These are phyloP conservation scores for Drosophila teissieri DNA, from an alignment of 1,140 invertebrate genomes.

Conservation along the genomic window DNA sequence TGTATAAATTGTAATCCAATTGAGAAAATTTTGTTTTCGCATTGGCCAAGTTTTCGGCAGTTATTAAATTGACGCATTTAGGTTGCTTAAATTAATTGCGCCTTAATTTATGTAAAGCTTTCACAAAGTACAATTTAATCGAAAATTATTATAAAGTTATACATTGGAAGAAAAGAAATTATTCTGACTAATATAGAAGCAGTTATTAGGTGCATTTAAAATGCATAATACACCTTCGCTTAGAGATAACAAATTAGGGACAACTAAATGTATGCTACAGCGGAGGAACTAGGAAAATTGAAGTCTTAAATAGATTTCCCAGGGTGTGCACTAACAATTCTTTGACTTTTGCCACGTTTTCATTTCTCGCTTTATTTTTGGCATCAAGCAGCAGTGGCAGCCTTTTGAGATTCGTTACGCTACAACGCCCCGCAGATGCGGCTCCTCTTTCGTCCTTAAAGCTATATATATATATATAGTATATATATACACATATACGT, in stretches of 20 bases:
- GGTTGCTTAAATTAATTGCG: background rate
- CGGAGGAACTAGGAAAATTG: constrained; percentile 11
- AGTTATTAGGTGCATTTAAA: too few relatives aligned
- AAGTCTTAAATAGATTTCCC: constrained; percentile 55
- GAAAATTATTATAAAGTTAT: background rate
- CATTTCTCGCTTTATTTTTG: constrained; percentile 69
- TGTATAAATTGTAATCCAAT: constrained; percentile 31
- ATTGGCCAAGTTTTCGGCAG: constrained; percentile 1
- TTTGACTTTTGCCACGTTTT: constrained; percentile 53
- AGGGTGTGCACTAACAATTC: constrained; percentile 50
- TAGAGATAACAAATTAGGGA: background rate
- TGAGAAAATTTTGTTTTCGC: constrained; percentile 7
- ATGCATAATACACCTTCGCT: too few relatives aligned
- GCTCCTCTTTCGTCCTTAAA: constrained; percentile 37
- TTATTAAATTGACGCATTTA: constrained; percentile 27
- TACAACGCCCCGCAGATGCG: constrained; percentile 54
- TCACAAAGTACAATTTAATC: background rate
- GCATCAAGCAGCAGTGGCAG: constrained; percentile 61
- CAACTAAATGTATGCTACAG: constrained; percentile 12
- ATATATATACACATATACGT: background rate
- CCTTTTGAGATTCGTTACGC: constrained; percentile 66
- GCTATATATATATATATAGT: constrained; percentile 8
- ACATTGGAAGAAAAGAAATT: background rate
- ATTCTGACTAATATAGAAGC: too few relatives aligned
- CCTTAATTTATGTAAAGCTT: too few relatives aligned